Evolutionary conservation across 1,140 invertebrate genomes (phyloP), one percentile per base, ranked within the genome.

Genomic region (Pomacea maculata): DNA sequence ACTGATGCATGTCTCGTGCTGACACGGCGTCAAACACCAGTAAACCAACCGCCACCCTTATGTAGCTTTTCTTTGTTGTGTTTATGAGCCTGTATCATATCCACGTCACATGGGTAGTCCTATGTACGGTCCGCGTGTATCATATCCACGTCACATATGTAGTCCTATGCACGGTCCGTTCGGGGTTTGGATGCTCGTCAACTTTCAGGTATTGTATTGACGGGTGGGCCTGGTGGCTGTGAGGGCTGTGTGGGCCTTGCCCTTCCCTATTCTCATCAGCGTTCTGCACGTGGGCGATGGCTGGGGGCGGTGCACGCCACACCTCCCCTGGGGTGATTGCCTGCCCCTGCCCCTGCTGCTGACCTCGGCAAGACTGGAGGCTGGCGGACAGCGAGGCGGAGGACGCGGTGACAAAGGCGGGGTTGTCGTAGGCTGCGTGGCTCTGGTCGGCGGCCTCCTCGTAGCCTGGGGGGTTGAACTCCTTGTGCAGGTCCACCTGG

Each of bases 401-500:
- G 25, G 81, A 55, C 21, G 19, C 29, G 19, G 81, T 82, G 57
- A 72, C 74, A 55, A 82, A 82, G 25, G 72, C 81, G 63, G 77
- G 57, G 73, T 77, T 75, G 70, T 79, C 73, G 71, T 80, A 73
- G 8, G 45, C 34, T 21, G 34, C 34, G 25, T 45, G 34, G 34
- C 34, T 45, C 1, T 67, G 7, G 61, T 81, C 63, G 71, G 80
- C 82, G 64, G 87, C 79, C 10, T 87, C 81, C 64, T 86, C 86
- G 79, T 88, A 88, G 64, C 72, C 55, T 29, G 87, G 87, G 1
- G 87, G 87, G 81, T 82, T 87, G 25, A 80, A 82, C 61, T 87
- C 82, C 77, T 86, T 87, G 68, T 82, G 81, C 19, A 83, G 84
- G 79, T 88, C 85, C 19, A 77, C 80, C 63, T 86, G 82, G 61